Evolutionary conservation across 2,888 invertebrate genomes (phyloP).

Genomic region (Phorcus lineatus): DNA sequence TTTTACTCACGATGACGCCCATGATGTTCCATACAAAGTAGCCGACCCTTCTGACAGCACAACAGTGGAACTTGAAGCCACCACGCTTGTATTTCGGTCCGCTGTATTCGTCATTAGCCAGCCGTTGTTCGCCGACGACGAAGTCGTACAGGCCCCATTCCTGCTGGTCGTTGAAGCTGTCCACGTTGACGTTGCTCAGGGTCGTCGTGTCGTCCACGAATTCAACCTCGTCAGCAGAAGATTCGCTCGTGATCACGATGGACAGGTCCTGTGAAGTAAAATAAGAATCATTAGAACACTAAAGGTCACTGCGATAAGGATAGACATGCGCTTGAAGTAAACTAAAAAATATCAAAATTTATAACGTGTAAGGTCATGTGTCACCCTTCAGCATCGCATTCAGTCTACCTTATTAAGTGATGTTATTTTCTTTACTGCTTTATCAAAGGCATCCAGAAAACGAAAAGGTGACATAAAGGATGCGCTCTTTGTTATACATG

Average conservation of each 20-base stretch:
- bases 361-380: no score
- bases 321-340: neutral
- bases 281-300: no score
- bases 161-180: slow-evolving; percentile 72
- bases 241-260: slow-evolving; percentile 67
- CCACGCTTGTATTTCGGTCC: slow-evolving; percentile 64
- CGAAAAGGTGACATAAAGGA: no score
- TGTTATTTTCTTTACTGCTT: no score
- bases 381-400: no score
- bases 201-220: slow-evolving; percentile 70
- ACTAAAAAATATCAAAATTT: no score
- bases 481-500: no score
- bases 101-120: slow-evolving; percentile 45
- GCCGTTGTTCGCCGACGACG: slow-evolving; percentile 56
- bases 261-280: slow-evolving; percentile 70
- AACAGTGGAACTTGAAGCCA: slow-evolving; percentile 66
- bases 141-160: slow-evolving; percentile 70
- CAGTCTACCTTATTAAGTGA: no score
- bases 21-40: slow-evolving; percentile 74
- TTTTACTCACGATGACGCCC: slow-evolving; percentile 66
- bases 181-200: slow-evolving; percentile 67
- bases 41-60: slow-evolving; percentile 69
- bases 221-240: slow-evolving; percentile 64
- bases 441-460: no score
- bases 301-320: neutral